These are phyloP conservation scores for Vanessa cardui DNA, from an alignment of 2,888 invertebrate genomes.

Conservation along the genomic window DNA sequence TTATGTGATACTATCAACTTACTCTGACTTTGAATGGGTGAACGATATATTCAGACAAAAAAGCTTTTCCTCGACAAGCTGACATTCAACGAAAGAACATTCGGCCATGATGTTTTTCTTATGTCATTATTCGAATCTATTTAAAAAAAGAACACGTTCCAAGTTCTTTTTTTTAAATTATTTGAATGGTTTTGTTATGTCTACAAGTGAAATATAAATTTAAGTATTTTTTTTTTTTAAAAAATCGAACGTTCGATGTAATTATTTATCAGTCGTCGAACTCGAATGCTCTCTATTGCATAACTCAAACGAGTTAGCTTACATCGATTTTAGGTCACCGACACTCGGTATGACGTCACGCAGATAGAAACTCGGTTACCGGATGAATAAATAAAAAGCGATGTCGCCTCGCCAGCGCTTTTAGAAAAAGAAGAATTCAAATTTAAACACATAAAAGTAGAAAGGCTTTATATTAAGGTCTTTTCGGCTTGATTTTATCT, in stretches of 20 bases:
- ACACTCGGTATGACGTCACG: constrained; percentile 39
- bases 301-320: constrained; percentile 17
- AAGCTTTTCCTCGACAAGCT: too few relatives aligned
- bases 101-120: too few relatives aligned
- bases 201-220: too few relatives aligned
- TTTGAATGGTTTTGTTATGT: too few relatives aligned
- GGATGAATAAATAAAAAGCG: constrained; percentile 38
- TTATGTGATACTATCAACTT: background rate
- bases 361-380: constrained; percentile 36
- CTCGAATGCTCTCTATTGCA: constrained; percentile 1
- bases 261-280: background rate
- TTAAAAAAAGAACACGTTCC: too few relatives aligned
- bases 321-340: constrained; percentile 39
- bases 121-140: too few relatives aligned
- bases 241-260: too few relatives aligned
- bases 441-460: constrained; percentile 11
- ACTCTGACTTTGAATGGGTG: background rate
- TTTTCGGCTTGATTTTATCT: constrained; percentile 12
- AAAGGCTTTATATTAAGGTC: constrained; percentile 8
- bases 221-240: too few relatives aligned
- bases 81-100: too few relatives aligned
- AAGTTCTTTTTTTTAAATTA: too few relatives aligned
- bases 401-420: constrained; percentile 25
- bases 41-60: too few relatives aligned
- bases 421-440: constrained; percentile 11